Percentiles rank a stretch among this genome's conserved stretches.
These are phyloP conservation scores for Ceryle rudis DNA, from an alignment of 2,797 vertebrate genomes.

Conservation along the genomic window DNA sequence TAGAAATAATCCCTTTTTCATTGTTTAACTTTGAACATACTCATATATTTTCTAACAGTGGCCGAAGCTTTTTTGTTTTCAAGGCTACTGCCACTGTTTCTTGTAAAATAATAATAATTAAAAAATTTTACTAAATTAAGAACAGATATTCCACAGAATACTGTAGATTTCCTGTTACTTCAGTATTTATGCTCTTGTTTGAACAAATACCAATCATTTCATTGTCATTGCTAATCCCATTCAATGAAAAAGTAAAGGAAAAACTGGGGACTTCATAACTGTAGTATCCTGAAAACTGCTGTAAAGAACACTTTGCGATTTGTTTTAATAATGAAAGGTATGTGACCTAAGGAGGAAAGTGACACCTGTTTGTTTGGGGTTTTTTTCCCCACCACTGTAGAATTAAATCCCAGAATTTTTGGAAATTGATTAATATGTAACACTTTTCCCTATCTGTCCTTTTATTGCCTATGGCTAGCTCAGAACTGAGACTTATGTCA, in stretches of 20 bases:
- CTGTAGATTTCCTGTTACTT: constrained; percentile 13
- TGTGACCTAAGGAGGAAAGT: not conserved
- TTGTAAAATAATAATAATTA: not conserved
- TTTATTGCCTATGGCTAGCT: not conserved
- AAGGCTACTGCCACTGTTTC: not conserved
- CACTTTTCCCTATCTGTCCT: not conserved
- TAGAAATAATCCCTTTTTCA: not conserved
- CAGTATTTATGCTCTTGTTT: not conserved
- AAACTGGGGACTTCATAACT: fast-evolving
- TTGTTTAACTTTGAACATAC: not conserved
- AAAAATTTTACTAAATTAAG: not conserved
- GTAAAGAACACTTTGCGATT: not conserved
- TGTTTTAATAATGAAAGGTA: not conserved
- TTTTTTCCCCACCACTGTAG: fast-evolving
- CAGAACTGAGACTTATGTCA: not conserved
- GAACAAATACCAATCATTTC: not conserved
- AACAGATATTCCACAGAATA: not conserved
- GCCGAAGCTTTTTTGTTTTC: not conserved
- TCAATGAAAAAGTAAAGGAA: not conserved
- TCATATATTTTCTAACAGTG: not conserved
- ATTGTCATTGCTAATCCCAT: not conserved
- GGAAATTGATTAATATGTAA: not conserved
- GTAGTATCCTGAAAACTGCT: not conserved
- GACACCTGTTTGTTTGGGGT: not conserved
- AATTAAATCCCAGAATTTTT: not conserved